These are phyloP conservation scores for Odocoileus hemionus DNA, from an alignment of 2,113 vertebrate species.

Conservation along the genomic window DNA sequence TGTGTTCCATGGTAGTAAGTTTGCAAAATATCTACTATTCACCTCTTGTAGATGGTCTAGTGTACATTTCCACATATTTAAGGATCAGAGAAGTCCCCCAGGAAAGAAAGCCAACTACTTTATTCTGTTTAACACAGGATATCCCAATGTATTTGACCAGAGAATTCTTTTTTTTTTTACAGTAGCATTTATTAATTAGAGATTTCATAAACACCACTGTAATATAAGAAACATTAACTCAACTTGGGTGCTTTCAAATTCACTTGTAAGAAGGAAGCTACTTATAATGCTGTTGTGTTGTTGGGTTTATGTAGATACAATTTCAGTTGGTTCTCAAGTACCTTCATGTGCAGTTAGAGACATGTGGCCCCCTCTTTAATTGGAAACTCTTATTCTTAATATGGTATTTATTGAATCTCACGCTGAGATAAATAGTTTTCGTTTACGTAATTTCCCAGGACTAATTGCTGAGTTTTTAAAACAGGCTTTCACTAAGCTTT, in stretches of 20 bases:
- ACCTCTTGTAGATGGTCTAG: neutral
- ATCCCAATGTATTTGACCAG: neutral
- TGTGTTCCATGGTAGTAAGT: neutral
- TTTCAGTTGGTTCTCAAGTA: neutral
- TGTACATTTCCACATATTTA: neutral
- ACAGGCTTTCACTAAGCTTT: slow-evolving; percentile 15
- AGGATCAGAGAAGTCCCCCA: neutral
- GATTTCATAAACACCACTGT: neutral
- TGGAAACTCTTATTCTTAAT: slow-evolving; percentile 42
- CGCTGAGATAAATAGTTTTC: slow-evolving; percentile 55
- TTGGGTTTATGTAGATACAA: neutral
- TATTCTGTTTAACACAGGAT: slow-evolving; percentile 11
- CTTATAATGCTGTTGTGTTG: neutral
- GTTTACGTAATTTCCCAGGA: slow-evolving; percentile 45
- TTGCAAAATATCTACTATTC: neutral
- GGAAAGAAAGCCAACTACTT: neutral
- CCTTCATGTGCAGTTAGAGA: neutral
- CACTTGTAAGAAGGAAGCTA: neutral
- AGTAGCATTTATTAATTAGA: neutral
- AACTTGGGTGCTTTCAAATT: neutral
- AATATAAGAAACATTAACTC: slow-evolving; percentile 13
- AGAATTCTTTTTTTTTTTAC: neutral
- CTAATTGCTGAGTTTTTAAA: slow-evolving; percentile 56
- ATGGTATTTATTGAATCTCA: slow-evolving; percentile 47
- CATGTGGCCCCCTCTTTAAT: neutral